Evolutionary conservation across 1,140 invertebrate genomes (phyloP).

Genomic region (Popillia japonica): DNA sequence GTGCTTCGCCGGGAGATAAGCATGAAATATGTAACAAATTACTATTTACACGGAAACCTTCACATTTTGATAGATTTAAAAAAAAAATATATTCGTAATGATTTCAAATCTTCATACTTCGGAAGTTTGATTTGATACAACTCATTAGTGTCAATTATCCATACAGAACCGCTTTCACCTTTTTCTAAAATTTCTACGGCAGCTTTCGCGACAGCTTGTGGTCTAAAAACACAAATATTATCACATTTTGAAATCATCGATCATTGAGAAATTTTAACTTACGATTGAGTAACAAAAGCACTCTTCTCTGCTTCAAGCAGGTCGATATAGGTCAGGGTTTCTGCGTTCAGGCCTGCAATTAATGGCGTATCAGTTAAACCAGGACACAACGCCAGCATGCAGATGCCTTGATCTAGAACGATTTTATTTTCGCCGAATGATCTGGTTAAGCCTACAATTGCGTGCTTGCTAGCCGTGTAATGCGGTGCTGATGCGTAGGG

Average conservation of each 20-base stretch:
- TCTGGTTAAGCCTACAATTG: conserved; percentile 46
- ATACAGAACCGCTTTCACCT: not conserved
- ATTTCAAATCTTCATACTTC: not conserved
- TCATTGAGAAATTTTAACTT: not conserved
- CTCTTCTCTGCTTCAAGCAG: not conserved
- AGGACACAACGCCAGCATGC: conserved; percentile 55
- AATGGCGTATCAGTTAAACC: conserved; percentile 52
- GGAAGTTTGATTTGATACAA: not conserved
- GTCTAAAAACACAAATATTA: not conserved
- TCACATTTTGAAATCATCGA: not conserved
- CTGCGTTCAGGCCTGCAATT: no score
- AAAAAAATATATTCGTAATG: not conserved
- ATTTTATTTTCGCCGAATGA: conserved; percentile 42
- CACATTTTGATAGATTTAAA: not conserved
- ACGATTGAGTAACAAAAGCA: not conserved
- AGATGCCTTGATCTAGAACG: conserved; percentile 45
- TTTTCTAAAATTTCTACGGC: not conserved
- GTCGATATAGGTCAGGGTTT: not conserved
- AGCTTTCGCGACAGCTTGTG: not conserved
- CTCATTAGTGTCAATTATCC: not conserved
- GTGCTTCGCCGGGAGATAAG: not conserved
- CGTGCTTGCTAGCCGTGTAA: conserved; percentile 50
- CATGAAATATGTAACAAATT: conserved; percentile 11
- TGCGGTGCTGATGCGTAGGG: conserved; percentile 41
- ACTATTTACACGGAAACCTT: no score